Conservation (phyloP, 1,140 invertebrate genomes). For the Caerostris darwini region DNA sequence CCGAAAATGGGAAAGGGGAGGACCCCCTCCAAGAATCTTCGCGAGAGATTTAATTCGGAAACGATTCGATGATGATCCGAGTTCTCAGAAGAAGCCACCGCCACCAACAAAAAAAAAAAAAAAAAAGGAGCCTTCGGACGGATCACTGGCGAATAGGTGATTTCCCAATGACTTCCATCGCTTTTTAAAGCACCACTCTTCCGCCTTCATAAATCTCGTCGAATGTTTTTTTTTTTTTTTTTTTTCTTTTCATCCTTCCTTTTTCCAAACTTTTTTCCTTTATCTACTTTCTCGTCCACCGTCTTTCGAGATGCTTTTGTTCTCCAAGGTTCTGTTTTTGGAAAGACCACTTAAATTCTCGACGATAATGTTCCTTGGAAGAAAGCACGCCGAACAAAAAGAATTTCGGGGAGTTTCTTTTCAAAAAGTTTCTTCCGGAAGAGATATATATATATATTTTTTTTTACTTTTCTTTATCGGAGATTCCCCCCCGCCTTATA, state of each 20-base stretch:
- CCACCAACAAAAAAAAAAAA: not conserved
- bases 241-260: not conserved
- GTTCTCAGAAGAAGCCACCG: not conserved
- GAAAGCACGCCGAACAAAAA: not conserved
- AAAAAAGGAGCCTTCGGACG: not conserved
- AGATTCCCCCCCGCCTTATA: not conserved
- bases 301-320: not conserved
- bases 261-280: too few relatives aligned
- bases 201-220: slow-evolving; percentile 5
- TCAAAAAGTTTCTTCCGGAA: not conserved
- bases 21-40: not conserved
- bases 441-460: not conserved
- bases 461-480: not conserved
- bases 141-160: not conserved
- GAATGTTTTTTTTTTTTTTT: not conserved
- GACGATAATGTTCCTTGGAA: not conserved
- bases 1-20: not conserved
- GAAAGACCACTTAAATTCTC: not conserved
- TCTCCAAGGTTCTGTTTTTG: not conserved
- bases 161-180: slow-evolving; percentile 26
- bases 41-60: not conserved
- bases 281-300: not conserved
- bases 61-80: not conserved
- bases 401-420: not conserved
- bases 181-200: slow-evolving; percentile 21